These are phyloP conservation scores for Charaxes varanes DNA, from an alignment of 1,140 invertebrate genomes.

Conservation along the genomic window DNA sequence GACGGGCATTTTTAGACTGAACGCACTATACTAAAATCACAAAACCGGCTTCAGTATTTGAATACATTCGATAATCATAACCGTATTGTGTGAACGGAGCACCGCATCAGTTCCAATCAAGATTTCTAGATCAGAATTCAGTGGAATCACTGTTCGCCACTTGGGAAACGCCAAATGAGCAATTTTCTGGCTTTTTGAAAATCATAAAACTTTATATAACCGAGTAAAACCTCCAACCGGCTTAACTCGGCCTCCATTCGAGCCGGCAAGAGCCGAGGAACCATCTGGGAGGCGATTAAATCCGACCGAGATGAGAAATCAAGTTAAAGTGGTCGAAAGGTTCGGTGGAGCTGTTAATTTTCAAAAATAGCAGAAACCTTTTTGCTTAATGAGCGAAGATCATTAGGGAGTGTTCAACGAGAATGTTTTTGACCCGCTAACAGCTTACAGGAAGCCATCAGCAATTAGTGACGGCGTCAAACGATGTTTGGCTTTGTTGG, in stretches of 20 bases:
- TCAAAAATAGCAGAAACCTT: constrained; percentile 57
- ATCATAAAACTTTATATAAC: constrained; percentile 43
- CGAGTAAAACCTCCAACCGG: constrained; percentile 23
- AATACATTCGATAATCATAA: too few species aligned
- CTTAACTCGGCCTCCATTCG: constrained; percentile 10
- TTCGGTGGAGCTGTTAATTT: constrained; percentile 53
- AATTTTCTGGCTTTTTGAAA: constrained; percentile 51
- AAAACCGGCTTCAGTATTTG: too few species aligned
- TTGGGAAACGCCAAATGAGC: constrained; percentile 50
- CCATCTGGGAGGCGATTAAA: not conserved
- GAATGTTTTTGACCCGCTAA: constrained; percentile 26
- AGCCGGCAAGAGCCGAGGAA: not conserved
- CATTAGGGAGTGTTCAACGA: constrained; percentile 48
- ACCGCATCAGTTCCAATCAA: constrained; percentile 30
- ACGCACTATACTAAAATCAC: too few species aligned
- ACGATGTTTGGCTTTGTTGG: too few species aligned
- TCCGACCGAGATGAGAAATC: constrained; percentile 13
- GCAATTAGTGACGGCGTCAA: constrained; percentile 25
- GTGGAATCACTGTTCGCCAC: constrained; percentile 26
- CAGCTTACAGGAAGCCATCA: constrained; percentile 25
- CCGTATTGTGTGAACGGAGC: too few species aligned
- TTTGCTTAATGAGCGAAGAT: constrained; percentile 50
- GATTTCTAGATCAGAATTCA: constrained; percentile 32
- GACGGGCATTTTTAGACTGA: too few species aligned
- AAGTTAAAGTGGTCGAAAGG: constrained; percentile 16